These are phyloP conservation scores for Hyposmocoma kahamanoa DNA, from an alignment of 1,140 invertebrate species.

Conservation along the genomic window DNA sequence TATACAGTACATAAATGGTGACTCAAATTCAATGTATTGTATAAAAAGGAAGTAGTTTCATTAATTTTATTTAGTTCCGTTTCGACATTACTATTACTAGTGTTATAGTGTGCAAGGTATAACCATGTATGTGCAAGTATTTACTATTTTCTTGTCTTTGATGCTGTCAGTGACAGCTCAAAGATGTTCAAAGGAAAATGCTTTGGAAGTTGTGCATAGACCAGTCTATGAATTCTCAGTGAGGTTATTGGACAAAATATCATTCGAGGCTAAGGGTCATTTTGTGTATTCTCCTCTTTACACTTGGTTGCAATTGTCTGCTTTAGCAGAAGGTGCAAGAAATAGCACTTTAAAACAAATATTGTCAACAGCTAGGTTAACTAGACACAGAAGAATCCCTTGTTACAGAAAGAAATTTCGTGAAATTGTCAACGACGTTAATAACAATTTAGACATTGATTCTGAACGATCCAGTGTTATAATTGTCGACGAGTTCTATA, in stretches of 20 bases:
- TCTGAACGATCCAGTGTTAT: conserved; percentile 34
- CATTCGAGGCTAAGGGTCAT: conserved; percentile 34
- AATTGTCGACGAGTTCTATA: conserved; percentile 32
- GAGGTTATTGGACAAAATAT: conserved; percentile 37
- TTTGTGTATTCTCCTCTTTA: conserved; percentile 66
- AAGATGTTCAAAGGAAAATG: conserved; percentile 10
- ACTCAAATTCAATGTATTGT: no score
- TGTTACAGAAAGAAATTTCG: conserved; percentile 40
- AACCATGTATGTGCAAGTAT: no score
- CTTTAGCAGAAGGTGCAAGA: conserved; percentile 61
- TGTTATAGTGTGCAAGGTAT: no score
- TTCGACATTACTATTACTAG: no score
- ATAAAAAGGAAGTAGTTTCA: no score
- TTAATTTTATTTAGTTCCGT: no score
- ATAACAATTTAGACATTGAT: conserved; percentile 23
- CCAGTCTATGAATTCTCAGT: conserved; percentile 50
- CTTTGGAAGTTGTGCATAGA: conserved; percentile 26
- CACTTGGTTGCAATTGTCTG: conserved; percentile 63
- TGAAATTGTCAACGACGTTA: conserved; percentile 30
- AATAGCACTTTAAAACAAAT: conserved; percentile 55
- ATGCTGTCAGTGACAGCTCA: not conserved
- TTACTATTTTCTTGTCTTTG: no score
- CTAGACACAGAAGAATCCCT: conserved; percentile 21
- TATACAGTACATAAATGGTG: no score
- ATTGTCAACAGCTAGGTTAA: conserved; percentile 39